phyloP scores from a whole-genome alignment of 2,113 vertebrate species.

The Myotis brandtii region DNA sequence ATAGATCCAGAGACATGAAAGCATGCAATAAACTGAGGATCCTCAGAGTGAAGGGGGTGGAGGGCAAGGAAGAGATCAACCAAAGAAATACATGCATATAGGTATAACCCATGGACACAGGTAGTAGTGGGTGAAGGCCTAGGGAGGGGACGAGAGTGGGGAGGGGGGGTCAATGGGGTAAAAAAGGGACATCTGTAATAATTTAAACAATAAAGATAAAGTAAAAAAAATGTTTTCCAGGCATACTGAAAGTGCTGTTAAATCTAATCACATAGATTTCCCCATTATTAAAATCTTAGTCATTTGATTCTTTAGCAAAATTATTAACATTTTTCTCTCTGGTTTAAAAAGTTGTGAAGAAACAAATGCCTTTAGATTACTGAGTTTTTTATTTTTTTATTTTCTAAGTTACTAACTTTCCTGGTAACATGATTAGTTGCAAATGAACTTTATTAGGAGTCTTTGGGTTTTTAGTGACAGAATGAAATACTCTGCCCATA shows the following conservation, averaged over 20 bases:
- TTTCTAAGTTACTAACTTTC: constrained; percentile 37
- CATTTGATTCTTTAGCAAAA: constrained; percentile 30
- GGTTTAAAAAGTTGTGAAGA: constrained; percentile 1
- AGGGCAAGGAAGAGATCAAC: no score
- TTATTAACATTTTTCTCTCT: constrained; percentile 6
- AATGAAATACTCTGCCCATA: not conserved
- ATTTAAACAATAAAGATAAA: no score
- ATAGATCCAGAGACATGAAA: no score
- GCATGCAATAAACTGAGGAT: no score
- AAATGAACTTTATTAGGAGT: constrained; percentile 53
- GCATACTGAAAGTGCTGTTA: constrained; percentile 25
- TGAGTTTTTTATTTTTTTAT: not conserved
- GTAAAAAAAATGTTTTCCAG: not conserved
- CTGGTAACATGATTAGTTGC: not conserved
- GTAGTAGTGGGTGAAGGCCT: no score
- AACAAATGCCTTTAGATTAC: constrained; percentile 2
- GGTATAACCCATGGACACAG: no score
- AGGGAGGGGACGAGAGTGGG: no score
- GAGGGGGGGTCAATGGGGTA: no score
- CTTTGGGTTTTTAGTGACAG: constrained; percentile 32
- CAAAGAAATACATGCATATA: no score
- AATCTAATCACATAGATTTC: constrained; percentile 38
- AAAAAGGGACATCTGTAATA: no score
- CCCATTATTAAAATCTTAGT: constrained; percentile 17
- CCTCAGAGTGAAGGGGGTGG: no score